Conservation (phyloP, 2,113 vertebrate genomes). For the Stegastes partitus region DNA sequence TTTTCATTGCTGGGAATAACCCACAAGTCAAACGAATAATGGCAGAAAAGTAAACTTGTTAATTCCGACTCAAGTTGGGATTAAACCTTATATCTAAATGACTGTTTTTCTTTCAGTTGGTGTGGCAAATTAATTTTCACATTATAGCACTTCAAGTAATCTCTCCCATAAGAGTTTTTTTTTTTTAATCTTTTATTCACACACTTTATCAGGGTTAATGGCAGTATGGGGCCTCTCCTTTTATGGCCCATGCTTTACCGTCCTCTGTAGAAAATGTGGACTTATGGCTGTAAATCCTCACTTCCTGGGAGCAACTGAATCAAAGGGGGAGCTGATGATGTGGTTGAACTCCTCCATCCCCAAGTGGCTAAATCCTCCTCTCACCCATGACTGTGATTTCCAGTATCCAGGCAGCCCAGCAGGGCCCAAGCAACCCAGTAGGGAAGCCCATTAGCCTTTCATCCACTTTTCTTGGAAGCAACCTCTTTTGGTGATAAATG, state of each 20-base stretch:
- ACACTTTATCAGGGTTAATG: conserved; percentile 39
- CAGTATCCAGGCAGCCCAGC: conserved; percentile 67
- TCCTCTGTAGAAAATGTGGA: conserved; percentile 32
- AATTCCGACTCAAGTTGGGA: background rate
- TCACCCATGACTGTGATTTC: conserved; percentile 62
- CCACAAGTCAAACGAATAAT: conserved; percentile 12
- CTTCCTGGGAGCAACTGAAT: conserved; percentile 53
- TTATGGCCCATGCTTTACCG: conserved; percentile 40
- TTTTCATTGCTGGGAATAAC: conserved; percentile 40
- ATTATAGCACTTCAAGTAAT: conserved; percentile 19
- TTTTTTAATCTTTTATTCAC: conserved; percentile 47
- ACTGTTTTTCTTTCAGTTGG: background rate
- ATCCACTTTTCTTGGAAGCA: conserved; percentile 75
- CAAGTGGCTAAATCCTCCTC: conserved; percentile 49
- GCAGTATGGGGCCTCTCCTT: conserved; percentile 34
- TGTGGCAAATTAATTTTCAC: conserved; percentile 52
- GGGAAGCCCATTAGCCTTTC: conserved; percentile 73
- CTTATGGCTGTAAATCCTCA: conserved; percentile 51
- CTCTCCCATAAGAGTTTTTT: conserved; percentile 15
- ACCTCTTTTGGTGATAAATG: conserved; percentile 80
- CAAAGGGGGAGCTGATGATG: conserved; percentile 46
- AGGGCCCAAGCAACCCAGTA: conserved; percentile 61
- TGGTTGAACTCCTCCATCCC: conserved; percentile 52
- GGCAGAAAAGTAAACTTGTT: conserved; percentile 15
- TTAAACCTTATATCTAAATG: conserved; percentile 2